Evolutionary conservation across 2,797 vertebrate species (phyloP).

Genomic region (Xenopus petersii): DNA sequence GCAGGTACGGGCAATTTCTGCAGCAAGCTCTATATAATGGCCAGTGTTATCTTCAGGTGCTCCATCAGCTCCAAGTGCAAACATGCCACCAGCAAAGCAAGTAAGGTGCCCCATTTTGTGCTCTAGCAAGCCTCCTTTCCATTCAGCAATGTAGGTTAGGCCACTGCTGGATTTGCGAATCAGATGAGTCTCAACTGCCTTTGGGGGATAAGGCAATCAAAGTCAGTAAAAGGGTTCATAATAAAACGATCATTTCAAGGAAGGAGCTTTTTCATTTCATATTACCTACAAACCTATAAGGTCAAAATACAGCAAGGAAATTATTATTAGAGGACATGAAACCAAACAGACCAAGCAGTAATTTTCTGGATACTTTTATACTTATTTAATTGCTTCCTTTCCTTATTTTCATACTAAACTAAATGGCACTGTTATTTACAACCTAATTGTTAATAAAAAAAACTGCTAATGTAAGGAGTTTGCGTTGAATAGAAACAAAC

Average conservation of each 20-base stretch:
- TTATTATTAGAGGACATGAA: not conserved
- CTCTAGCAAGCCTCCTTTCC: constrained; percentile 94
- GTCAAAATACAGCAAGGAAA: too few species aligned
- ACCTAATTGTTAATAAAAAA: not conserved
- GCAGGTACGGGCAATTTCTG: constrained; percentile 91
- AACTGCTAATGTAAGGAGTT: not conserved
- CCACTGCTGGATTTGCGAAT: constrained; percentile 88
- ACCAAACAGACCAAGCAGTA: not conserved
- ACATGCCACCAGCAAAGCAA: constrained; percentile 97
- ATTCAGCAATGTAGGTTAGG: constrained; percentile 93
- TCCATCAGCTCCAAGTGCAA: constrained; percentile 89
- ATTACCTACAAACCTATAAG: too few species aligned
- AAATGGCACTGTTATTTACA: constrained; percentile 1
- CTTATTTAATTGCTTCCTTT: not conserved
- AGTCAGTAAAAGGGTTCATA: too few species aligned
- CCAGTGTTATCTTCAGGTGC: constrained; percentile 80
- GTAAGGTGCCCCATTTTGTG: constrained; percentile 98
- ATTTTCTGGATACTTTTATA: not conserved
- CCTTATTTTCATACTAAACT: not conserved
- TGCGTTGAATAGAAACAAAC: not conserved
- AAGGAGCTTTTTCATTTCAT: too few species aligned
- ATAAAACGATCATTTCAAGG: too few species aligned
- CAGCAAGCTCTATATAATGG: constrained; percentile 89
- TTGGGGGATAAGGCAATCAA: not conserved
- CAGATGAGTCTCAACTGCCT: constrained; percentile 93